These are phyloP conservation scores for Euclidia mi DNA, from an alignment of 2,888 invertebrate species.

Conservation along the genomic window DNA sequence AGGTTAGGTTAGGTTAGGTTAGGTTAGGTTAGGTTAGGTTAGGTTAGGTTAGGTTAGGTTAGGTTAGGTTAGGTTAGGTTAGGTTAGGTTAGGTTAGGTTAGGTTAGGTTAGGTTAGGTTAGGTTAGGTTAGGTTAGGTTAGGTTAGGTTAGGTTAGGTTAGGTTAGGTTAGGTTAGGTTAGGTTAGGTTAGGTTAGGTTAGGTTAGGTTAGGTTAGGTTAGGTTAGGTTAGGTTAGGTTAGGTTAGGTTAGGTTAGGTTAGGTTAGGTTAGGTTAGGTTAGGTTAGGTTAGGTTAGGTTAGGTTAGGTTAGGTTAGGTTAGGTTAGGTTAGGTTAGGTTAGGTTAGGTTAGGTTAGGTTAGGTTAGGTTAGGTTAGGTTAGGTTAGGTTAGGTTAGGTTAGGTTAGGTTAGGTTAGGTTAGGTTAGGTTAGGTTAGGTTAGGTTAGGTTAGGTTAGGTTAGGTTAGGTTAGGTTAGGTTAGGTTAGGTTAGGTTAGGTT, in stretches of 20 bases:
- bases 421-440: constrained; percentile 4
- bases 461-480: constrained; percentile 18
- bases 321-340: constrained; percentile 17
- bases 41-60: constrained; percentile 19
- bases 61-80: constrained; percentile 31
- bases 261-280: constrained; percentile 19
- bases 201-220: constrained; percentile 41
- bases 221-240: constrained; percentile 17
- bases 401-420: constrained; percentile 4
- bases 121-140: constrained; percentile 34
- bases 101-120: constrained; percentile 36
- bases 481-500: constrained; percentile 33
- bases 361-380: constrained; percentile 17
- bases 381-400: constrained; percentile 6
- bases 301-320: constrained; percentile 41
- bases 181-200: constrained; percentile 35
- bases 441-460: constrained; percentile 12
- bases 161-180: constrained; percentile 13
- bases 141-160: constrained; percentile 28
- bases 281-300: constrained; percentile 36
- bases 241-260: constrained; percentile 24
- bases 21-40: constrained; percentile 16
- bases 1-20: constrained; percentile 15
- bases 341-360: constrained; percentile 25
- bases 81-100: constrained; percentile 42